Conservation (phyloP, 2,888 invertebrate genomes). For the Hyposoter didymator region DNA sequence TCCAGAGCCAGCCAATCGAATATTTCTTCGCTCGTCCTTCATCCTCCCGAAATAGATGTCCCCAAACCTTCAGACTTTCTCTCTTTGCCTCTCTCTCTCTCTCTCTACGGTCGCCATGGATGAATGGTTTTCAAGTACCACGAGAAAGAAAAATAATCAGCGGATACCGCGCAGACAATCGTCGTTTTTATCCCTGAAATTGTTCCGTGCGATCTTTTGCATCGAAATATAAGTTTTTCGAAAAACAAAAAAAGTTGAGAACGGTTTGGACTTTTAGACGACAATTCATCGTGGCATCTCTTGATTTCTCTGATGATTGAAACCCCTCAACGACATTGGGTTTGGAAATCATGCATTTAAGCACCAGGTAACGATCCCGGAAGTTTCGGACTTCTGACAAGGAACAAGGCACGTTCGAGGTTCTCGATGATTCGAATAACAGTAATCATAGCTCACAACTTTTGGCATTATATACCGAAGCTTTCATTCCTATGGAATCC, state of each 20-base stretch:
- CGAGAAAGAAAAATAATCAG: constrained; percentile 10
- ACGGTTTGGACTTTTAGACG: not conserved
- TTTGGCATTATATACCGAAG: not conserved
- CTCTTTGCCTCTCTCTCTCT: not conserved
- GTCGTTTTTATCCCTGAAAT: not conserved
- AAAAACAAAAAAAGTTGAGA: not conserved
- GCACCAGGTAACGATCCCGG: not conserved
- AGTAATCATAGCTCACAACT: not conserved
- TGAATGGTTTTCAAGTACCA: not conserved
- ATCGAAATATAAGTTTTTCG: not conserved
- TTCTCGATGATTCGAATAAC: not conserved
- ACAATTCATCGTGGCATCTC: not conserved
- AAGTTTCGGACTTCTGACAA: not conserved
- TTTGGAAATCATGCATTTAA: not conserved
- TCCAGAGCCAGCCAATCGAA: constrained; percentile 48
- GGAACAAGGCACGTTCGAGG: not conserved
- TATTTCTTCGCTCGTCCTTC: constrained; percentile 26
- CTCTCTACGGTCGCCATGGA: not conserved
- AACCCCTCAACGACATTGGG: not conserved
- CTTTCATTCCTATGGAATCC: constrained; percentile 2
- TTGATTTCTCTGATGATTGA: not conserved
- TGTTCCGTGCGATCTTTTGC: not conserved
- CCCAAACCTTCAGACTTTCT: constrained; percentile 7
- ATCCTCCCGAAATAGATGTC: constrained; percentile 31
- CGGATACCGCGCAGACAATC: not conserved